Base-by-base conservation (phyloP, 37 sponge, comb jelly and placozoan species). In the Axinella damicornis region DNA sequence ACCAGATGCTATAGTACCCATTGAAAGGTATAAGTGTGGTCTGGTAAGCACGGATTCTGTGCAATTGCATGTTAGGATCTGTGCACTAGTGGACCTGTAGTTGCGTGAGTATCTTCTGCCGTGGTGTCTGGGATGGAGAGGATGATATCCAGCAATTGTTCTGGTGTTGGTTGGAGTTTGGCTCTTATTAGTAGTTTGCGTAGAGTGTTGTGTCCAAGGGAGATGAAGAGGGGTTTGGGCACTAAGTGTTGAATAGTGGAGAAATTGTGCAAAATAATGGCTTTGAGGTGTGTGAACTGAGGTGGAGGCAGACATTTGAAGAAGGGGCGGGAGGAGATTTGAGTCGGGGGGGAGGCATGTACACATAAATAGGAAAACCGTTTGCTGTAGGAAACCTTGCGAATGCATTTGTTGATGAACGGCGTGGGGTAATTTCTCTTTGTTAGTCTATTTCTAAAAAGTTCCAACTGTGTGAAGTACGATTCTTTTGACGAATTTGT, bases 261-360 rank as follows among this genome's bases (percentile, higher is more conserved):
- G 57, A 57, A 82, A 2, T 82, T n/a, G 21, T 71, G 71, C 2
- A 82, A 40, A 15, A 71, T 72, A 4, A 82, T 71, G 1, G 53
- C 0, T 59, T 71, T 71, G 13, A 82, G 73, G 0, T 21, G 0
- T 2, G 55, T 16, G 33, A 59, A 82, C 40, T 71, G 60, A 33
- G 83, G 83, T 82, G 83, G 83, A 15, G 83, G 71, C 9, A 59
- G 19, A 12, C 61, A 82, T 32, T 82, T 82, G n/a, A 82, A 72
- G 40, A 72, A 21, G 31, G 83, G 83, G 16, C 1, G 11, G 2
- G 46, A 12, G 46, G 46, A 4, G 9, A 46, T 46, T 4, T 4
- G 46, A 12, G 6, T 46, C 6, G 46, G 46, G 4, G 4, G 46
- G 4, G 46, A 46, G 4, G 46, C 46, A 12, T 46, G 46, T n/a